A percentile compares a stretch with the other conserved stretches of the same genome.
Conservation (phyloP, 2,113 vertebrate genomes). For the Phasianus colchicus region DNA sequence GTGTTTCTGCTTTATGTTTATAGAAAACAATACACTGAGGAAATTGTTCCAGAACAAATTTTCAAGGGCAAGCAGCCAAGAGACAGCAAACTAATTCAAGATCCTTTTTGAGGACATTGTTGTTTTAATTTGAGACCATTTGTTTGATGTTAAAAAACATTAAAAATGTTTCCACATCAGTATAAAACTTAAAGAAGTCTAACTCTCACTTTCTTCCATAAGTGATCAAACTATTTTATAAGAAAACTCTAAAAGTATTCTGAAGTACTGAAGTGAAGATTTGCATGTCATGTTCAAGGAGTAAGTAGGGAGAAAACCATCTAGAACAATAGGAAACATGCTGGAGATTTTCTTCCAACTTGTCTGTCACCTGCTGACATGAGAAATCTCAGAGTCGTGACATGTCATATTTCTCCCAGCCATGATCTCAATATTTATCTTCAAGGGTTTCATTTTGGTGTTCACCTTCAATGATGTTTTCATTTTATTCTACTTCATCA, state of each 20-base stretch:
- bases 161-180: neutral
- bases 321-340: neutral
- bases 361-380: neutral
- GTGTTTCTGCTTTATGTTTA: constrained; percentile 2
- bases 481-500: neutral
- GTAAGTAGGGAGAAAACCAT: neutral
- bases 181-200: neutral
- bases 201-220: neutral
- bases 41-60: constrained; percentile 12
- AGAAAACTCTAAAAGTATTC: neutral
- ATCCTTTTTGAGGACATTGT: neutral
- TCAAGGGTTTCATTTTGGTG: neutral
- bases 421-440: neutral
- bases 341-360: neutral
- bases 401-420: fast-evolving
- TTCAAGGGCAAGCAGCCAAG: neutral
- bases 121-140: constrained; percentile 17
- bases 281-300: neutral
- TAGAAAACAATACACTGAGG: neutral
- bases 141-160: neutral
- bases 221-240: neutral
- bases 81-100: neutral
- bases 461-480: neutral
- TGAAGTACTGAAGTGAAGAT: neutral
- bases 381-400: neutral